Evolutionary conservation across 2,888 invertebrate species (phyloP).

Genomic region (Melolontha melolontha): DNA sequence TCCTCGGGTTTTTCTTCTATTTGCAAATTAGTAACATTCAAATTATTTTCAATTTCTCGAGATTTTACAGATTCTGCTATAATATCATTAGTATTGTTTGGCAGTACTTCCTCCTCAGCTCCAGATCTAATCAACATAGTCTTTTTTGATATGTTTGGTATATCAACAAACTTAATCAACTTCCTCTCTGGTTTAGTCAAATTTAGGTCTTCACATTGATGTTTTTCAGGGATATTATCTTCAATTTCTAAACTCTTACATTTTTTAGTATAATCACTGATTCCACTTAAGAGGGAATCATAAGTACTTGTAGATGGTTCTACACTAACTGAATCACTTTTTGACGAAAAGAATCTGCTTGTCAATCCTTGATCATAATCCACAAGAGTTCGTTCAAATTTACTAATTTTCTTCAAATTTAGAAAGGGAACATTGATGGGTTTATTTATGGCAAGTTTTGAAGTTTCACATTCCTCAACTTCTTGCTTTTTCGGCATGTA

Average conservation of each 20-base stretch:
- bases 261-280: constrained; percentile 29
- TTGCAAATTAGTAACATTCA: neutral
- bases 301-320: constrained; percentile 22
- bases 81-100: no score
- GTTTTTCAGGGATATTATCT: no score
- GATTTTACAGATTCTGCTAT: no score
- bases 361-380: constrained; percentile 67
- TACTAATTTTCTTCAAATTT: constrained; percentile 65
- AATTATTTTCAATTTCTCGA: constrained; percentile 1
- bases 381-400: constrained; percentile 67
- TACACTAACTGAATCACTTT: constrained; percentile 43
- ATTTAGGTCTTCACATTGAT: no score
- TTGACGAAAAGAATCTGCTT: constrained; percentile 70
- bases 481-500: neutral
- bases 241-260: neutral
- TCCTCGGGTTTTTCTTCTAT: neutral
- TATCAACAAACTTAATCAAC: no score
- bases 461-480: neutral
- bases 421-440: constrained; percentile 59
- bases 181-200: no score
- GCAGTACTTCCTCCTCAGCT: no score
- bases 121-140: no score
- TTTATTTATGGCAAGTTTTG: neutral
- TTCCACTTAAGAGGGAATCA: constrained; percentile 19
- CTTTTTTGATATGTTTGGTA: no score